phyloP scores from a whole-genome alignment of 2,888 invertebrate species.

The Agonopterix arenella region DNA sequence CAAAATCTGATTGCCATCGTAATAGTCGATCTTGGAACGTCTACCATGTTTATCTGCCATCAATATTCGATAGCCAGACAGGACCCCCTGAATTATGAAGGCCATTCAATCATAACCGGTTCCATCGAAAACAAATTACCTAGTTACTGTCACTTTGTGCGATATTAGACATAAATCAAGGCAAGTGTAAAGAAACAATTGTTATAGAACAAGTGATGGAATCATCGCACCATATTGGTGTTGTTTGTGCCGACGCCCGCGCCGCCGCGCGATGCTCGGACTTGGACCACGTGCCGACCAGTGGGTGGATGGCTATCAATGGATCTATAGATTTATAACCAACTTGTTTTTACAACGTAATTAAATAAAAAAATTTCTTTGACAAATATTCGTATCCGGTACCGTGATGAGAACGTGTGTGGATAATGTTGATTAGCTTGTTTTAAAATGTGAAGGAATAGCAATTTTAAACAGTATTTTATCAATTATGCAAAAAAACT shows the following conservation, averaged over 20 bases:
- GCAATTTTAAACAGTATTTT: too few relatives aligned
- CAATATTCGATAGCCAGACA: too few relatives aligned
- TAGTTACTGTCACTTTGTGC: background rate
- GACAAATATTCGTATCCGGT: conserved; percentile 1
- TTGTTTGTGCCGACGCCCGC: conserved; percentile 3
- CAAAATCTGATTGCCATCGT: too few relatives aligned
- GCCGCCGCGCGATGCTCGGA: background rate
- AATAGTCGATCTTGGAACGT: too few relatives aligned
- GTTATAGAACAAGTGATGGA: conserved; percentile 18
- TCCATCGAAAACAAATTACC: too few relatives aligned
- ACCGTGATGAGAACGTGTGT: too few relatives aligned
- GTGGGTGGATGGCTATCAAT: conserved; percentile 14
- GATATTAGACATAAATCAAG: background rate
- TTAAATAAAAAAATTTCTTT: conserved; percentile 1
- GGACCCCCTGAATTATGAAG: too few relatives aligned
- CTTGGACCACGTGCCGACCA: background rate
- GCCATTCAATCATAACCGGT: too few relatives aligned
- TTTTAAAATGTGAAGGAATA: too few relatives aligned
- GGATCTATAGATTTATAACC: background rate
- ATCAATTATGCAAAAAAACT: too few relatives aligned
- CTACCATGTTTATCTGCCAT: too few relatives aligned
- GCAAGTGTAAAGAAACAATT: conserved; percentile 1
- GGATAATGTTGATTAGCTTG: too few relatives aligned
- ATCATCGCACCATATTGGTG: conserved; percentile 32
- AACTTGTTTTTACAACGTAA: conserved; percentile 3